Base-by-base conservation (phyloP, 2,113 vertebrate genomes). In the Willisornis vidua region DNA sequence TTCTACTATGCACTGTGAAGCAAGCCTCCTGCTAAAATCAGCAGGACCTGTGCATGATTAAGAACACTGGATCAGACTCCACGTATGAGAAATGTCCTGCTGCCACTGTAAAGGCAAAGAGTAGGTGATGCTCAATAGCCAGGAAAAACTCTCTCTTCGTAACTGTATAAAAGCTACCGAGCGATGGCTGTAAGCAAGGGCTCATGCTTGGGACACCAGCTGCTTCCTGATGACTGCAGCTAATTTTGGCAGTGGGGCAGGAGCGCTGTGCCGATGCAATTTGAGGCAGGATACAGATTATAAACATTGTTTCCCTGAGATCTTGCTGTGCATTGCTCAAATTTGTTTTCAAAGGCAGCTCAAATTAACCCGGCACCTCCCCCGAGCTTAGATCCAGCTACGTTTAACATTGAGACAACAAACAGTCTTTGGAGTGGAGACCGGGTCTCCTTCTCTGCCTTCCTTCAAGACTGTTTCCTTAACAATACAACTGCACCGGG, bases 201-300 rank as follows among this genome's bases (percentile, higher is more conserved):
- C 67, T 85, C 62, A 25, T 33, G 66, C 23, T 39, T 35, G 35
- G 35, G 81, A 72, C 91, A 62, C 81, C 91, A 95, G 94, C 89
- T 96, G 85, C 77, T 84, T 94, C 93, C 96, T 33, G 70, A 67
- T 43, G 66, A 49, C 80, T 49, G 28, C 4, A 15, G 77, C 84
- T 97, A 93, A 94, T 93, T 95, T 91, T 89, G 84, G 91, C 84
- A 61, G 18, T 12, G 55, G 68, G 84, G 74, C 66, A 85, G 68
- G 48, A 94, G 62, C 2, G 5, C 0, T 0, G 29, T 41, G 54
- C 43, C 5, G 23, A 35, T 33, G 58, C 45, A 61, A 7, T 62
- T 85, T 82, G 70, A 82, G 45, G 83, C 95, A 97, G 94, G 96
- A 96, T 96, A 91, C 72, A 85, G 80, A 78, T 87, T 61, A 62